Percentiles rank a stretch among this genome's conserved stretches.
Conservation (phyloP, 2,888 invertebrate species). For the Orgyia antiqua region DNA sequence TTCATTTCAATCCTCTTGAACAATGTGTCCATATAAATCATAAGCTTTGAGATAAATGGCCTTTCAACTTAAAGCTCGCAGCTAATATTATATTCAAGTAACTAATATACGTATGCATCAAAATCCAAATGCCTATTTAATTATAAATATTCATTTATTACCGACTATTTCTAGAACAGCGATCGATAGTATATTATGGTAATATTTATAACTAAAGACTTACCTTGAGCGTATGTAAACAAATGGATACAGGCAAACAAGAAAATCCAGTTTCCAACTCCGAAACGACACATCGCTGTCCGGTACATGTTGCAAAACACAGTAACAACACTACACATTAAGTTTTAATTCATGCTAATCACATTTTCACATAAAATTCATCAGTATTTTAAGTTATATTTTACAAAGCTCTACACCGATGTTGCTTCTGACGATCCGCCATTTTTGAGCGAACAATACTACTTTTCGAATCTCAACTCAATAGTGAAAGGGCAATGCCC, state of each 20-base stretch:
- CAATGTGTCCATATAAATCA: too few species aligned
- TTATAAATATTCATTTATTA: slow-evolving; percentile 16
- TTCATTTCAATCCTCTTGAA: too few species aligned
- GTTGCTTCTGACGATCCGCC: slow-evolving; percentile 50
- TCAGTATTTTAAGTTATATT: slow-evolving; percentile 40
- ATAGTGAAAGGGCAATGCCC: slow-evolving; percentile 72
- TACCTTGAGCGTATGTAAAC: slow-evolving; percentile 77
- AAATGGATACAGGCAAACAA: slow-evolving; percentile 65
- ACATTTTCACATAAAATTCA: slow-evolving; percentile 72
- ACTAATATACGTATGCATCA: too few species aligned
- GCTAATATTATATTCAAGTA: too few species aligned
- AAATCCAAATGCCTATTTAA: too few species aligned
- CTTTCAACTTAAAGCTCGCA: too few species aligned
- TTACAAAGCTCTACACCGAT: slow-evolving; percentile 32
- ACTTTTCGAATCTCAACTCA: slow-evolving; percentile 62
- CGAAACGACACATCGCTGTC: slow-evolving; percentile 68
- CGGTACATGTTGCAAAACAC: slow-evolving; percentile 66
- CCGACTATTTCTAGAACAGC: slow-evolving; percentile 20
- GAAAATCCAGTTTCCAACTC: slow-evolving; percentile 72
- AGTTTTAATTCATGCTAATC: slow-evolving; percentile 73
- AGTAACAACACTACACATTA: slow-evolving; percentile 53
- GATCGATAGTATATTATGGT: slow-evolving; percentile 60
- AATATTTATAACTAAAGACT: slow-evolving; percentile 62
- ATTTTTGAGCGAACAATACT: slow-evolving; percentile 57
- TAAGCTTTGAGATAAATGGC: too few species aligned